Base-by-base conservation (phyloP, 2,113 vertebrate species). In the Tragelaphus imberbis region DNA sequence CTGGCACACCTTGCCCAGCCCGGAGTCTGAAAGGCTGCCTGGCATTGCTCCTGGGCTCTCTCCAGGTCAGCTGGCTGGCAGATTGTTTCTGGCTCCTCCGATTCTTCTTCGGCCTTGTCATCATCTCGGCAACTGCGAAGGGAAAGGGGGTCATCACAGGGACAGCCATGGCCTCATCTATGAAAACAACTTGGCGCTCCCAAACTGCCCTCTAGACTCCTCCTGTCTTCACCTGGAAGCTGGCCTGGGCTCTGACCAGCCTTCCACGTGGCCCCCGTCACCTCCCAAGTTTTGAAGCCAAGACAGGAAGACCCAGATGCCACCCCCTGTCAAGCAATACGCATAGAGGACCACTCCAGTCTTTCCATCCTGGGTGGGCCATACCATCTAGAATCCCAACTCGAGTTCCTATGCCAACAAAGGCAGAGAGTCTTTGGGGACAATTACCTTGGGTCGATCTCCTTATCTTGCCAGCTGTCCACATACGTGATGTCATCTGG, bases 391-490 rank as follows among this genome's bases (percentile, higher is more conserved):
- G 91, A 59, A 40, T 79, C 71, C 85, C 75, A 56, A 13, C 2
- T 63, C 13, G 0, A 14, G 13, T 30, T 84, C 28, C 61, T 59
- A 19, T 44, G 28, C 33, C 81, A 51, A 85, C 36, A 85, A 58
- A 91, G 23, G 16, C 11, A 88, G n/a, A 61, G 30, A 25, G 63
- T 30, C 91, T 88, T 19, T 14, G 40, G 49, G 63, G 79, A 36
- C 28, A 71, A 56, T 95, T 96, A 98, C 97, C 28, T 49, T 80
- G 90, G 96, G 65, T 99, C 99, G 1, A 98, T 98, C 98, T 99
- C 98, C 0, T 98, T 97, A 1, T 99, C 98, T 95, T 98, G 99
- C 99, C 99, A 99, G 98, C 99, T 99, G 96, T 99, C 98, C 40
- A 99, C 99, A 95, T 99, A 98, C 82, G 99, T 98, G 3, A 97